phyloP scores from a whole-genome alignment of 1,140 invertebrate genomes.

The Andrena cerasifolii region DNA sequence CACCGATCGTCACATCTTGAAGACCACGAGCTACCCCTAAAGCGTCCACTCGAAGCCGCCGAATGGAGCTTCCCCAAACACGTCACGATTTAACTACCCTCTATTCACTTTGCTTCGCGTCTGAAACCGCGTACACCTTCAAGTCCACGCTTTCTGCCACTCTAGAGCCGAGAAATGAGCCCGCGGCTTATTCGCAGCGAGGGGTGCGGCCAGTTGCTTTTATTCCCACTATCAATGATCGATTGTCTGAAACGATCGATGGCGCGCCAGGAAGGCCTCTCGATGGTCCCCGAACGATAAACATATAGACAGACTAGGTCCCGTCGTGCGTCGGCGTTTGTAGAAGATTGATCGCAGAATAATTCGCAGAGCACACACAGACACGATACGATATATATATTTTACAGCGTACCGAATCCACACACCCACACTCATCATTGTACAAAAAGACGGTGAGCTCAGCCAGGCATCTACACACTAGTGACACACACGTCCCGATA shows the following conservation, averaged over 20 bases:
- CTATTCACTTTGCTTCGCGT: too few species aligned
- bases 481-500: conserved; percentile 15
- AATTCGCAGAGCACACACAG: conserved; percentile 45
- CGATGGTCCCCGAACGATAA: conserved; percentile 51
- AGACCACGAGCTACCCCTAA: too few species aligned
- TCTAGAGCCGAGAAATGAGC: too few species aligned
- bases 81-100: too few species aligned
- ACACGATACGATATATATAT: conserved; percentile 70
- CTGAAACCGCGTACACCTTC: too few species aligned
- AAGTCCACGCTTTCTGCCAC: too few species aligned
- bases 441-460: conserved; percentile 30
- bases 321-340: conserved; percentile 60
- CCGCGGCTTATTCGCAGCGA: too few species aligned
- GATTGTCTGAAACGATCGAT: not conserved
- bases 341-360: conserved; percentile 48
- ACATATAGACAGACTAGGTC: conserved; percentile 69
- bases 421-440: conserved; percentile 61
- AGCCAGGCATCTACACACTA: conserved; percentile 19
- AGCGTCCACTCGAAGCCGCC: too few species aligned
- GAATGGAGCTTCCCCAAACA: too few species aligned
- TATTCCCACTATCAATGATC: not conserved
- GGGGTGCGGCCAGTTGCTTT: not conserved
- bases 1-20: too few species aligned
- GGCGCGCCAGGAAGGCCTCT: conserved; percentile 36
- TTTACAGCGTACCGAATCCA: conserved; percentile 66